Base-by-base conservation (phyloP, 2,888 invertebrate species). In the Xylota sylvarum region DNA sequence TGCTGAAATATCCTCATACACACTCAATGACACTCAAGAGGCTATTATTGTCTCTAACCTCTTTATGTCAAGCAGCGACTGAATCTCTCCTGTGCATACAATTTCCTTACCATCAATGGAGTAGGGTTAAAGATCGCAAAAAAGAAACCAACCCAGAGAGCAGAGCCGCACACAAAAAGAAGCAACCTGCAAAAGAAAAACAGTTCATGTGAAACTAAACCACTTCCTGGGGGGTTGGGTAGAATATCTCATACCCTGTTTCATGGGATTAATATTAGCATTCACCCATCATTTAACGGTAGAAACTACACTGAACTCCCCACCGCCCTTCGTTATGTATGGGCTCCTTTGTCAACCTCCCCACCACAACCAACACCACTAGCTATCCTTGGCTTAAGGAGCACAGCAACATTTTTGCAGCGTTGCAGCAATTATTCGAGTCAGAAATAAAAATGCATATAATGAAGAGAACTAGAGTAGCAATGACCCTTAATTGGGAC, bases 401-500 rank as follows among this genome's bases (percentile, higher is more conserved):
- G 64, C 43, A 64, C 69, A 65, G 67, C 19, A 48, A 76, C 17
- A 72, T 76, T 77, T 55, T 77, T 81, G 81, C 85, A 81, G 76
- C 46, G 60, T 60, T 77, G 72, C 72, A 72, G 72, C 84, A 81
- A 76, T 76, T 70, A 81, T 80, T 69, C 30, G 58, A 85, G 81
- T 65, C 76, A 81, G 46, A 85, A 77, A 73, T 86, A 82, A 81
- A 86, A 86, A 82, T 86, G 55, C 72, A 86, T 67, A 81, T 77
- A 86, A 82, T 82, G 72, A 82, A 82, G 81, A 69, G 81, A 82
- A 77, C 60, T 86, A 86, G 50, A 72, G 87, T 89, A 89, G 89
- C 89, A 89, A 89, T 90, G 90, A 89, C 89, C 90, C 89, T 89
- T 90, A 89, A 89, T 88, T 90, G 88, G 90, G 90, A 88, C 90